Evolutionary conservation across 2,113 vertebrate species (phyloP).

Genomic region (Pithys albifrons): DNA sequence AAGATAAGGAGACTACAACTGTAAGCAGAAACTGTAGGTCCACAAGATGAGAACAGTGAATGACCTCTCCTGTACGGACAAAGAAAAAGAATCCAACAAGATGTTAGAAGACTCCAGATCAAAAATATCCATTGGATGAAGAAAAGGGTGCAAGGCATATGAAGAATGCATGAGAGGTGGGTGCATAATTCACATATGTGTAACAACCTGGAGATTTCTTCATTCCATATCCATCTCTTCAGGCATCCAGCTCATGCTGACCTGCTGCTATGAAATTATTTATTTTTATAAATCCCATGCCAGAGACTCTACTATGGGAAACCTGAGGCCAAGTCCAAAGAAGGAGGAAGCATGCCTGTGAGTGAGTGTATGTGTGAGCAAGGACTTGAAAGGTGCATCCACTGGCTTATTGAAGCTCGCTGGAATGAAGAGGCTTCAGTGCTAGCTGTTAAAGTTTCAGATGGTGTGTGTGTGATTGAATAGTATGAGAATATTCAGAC

Average conservation of each 20-base stretch:
- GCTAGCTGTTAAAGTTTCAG: background rate
- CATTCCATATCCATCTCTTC: background rate
- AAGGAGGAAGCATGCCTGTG: background rate
- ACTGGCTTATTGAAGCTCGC: background rate
- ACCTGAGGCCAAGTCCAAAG: background rate
- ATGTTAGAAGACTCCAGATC: background rate
- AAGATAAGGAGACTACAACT: background rate
- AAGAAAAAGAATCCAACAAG: background rate
- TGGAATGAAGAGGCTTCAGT: background rate
- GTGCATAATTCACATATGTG: background rate
- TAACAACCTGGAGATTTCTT: background rate
- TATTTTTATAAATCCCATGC: background rate
- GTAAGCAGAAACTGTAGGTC: background rate
- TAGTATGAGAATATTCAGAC: background rate
- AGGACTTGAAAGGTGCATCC: background rate
- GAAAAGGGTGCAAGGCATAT: rapidly evolving
- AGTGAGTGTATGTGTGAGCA: background rate
- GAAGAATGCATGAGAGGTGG: background rate
- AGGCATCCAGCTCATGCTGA: background rate
- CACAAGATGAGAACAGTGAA: background rate
- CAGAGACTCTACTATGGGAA: background rate
- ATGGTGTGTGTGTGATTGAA: background rate
- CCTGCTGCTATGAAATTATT: background rate
- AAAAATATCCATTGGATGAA: background rate
- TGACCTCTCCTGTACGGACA: background rate